A percentile compares a stretch with the other conserved stretches of the same genome.
Evolutionary conservation across 2,113 vertebrate species (phyloP).

Genomic region (Malaclemys terrapin): DNA sequence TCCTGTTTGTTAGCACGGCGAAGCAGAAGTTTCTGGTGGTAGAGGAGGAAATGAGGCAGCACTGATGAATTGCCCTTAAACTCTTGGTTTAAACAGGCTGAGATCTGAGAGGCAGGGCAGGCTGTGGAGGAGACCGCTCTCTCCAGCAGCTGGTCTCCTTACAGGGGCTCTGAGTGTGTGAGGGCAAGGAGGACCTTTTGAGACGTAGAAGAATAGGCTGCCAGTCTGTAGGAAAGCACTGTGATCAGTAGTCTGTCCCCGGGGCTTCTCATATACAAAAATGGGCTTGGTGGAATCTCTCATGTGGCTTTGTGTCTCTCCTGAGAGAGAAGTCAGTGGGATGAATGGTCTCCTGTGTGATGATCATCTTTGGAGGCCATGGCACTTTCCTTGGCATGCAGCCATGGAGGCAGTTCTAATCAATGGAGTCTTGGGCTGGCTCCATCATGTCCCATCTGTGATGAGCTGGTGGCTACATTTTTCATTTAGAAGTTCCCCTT

Average conservation of each 20-base stretch:
- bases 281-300: background rate
- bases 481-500: background rate
- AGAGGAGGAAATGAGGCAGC: background rate
- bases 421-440: background rate
- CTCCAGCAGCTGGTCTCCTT: background rate
- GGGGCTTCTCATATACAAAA: background rate
- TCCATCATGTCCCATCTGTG: background rate
- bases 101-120: background rate
- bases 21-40: background rate
- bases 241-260: background rate
- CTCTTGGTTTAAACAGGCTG: background rate
- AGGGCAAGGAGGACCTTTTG: background rate
- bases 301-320: background rate
- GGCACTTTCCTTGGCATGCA: background rate
- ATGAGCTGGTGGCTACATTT: background rate
- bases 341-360: background rate
- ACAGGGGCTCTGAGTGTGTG: background rate
- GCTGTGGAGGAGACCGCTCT: background rate
- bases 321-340: background rate
- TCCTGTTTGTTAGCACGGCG: background rate
- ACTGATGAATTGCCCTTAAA: background rate
- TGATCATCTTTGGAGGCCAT: background rate
- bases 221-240: background rate
- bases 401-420: background rate
- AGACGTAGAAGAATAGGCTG: background rate